phyloP scores from a whole-genome alignment of 2,888 invertebrate genomes.

The Heliconius erato region DNA sequence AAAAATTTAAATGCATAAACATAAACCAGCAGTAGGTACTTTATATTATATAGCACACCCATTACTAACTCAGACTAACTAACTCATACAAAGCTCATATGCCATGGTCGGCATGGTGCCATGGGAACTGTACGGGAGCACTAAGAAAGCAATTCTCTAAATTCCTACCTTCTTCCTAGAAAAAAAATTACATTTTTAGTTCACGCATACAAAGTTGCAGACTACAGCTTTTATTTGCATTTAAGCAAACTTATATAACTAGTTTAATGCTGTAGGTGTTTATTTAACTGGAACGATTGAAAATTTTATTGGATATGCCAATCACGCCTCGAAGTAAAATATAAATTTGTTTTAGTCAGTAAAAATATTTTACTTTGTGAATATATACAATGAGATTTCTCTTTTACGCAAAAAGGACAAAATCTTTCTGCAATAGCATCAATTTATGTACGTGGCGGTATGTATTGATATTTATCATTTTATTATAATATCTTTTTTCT shows the following conservation, averaged over 20 bases:
- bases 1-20: not conserved
- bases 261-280: not conserved
- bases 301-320: constrained; percentile 39
- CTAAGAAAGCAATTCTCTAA: not conserved
- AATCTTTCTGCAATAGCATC: not conserved
- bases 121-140: too few species aligned
- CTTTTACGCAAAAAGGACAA: not conserved
- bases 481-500: not conserved
- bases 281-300: constrained; percentile 13
- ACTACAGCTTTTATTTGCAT: not conserved
- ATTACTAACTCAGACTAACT: not conserved
- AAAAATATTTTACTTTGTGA: not conserved
- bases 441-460: not conserved
- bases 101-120: too few species aligned
- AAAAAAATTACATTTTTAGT: not conserved
- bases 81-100: too few species aligned
- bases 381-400: not conserved
- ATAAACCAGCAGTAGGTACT: not conserved
- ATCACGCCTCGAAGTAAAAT: constrained; percentile 21
- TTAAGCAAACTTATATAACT: not conserved
- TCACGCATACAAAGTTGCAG: not conserved
- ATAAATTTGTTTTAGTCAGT: not conserved
- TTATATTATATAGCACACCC: not conserved
- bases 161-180: not conserved
- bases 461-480: too few species aligned